Percentiles rank a stretch among this genome's conserved stretches.
Evolutionary conservation across 2,113 vertebrate species (phyloP).

Genomic region (Isichthys henryi): DNA sequence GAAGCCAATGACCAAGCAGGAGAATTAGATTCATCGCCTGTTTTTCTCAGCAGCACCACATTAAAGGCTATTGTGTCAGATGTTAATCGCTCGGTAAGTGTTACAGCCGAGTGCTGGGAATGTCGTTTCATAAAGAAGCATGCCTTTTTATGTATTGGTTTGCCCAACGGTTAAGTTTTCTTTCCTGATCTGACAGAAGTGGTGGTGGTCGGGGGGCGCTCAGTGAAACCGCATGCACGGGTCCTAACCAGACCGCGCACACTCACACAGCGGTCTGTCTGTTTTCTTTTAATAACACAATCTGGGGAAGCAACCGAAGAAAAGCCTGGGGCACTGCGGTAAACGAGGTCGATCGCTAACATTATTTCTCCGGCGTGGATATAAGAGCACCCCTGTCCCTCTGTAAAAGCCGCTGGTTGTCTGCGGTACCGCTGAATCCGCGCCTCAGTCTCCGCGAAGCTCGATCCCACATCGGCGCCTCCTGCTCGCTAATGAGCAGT

Average conservation of each 20-base stretch:
- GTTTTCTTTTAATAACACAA: background rate
- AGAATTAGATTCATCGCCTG: background rate
- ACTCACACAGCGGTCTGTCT: background rate
- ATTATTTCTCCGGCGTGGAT: conserved; percentile 34
- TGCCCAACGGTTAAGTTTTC: background rate
- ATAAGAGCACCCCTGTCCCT: conserved; percentile 25
- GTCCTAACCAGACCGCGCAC: background rate
- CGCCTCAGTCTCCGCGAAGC: background rate
- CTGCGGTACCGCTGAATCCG: background rate
- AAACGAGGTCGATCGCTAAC: conserved; percentile 23
- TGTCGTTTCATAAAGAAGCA: background rate
- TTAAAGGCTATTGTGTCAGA: background rate
- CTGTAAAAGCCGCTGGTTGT: conserved; percentile 32
- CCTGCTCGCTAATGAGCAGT: conserved; percentile 30
- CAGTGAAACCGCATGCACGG: background rate
- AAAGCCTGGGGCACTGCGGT: background rate
- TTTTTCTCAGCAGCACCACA: background rate
- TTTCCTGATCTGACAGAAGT: background rate
- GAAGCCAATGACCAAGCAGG: background rate
- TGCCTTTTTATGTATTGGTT: background rate
- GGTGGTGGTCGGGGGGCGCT: background rate
- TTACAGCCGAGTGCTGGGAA: background rate
- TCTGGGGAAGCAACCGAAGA: background rate
- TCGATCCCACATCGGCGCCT: conserved; percentile 17
- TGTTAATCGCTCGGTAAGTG: background rate